Evolutionary conservation across 2,888 invertebrate genomes (phyloP), one percentile per base, ranked within the genome.

Genomic region (Acanthoscelides obtectus): DNA sequence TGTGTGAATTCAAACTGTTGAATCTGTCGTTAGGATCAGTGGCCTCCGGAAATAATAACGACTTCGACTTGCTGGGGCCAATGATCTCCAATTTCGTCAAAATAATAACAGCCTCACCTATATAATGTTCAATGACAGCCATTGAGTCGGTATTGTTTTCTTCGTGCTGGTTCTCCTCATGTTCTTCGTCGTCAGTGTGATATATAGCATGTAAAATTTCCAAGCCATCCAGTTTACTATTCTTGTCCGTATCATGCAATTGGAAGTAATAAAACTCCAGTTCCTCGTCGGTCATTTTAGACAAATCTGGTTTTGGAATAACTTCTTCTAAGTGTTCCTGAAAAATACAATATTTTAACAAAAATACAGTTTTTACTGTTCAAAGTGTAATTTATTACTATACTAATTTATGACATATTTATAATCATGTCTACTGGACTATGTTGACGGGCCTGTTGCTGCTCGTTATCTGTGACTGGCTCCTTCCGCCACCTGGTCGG

Each of bases 221-320:
- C 73, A 96, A 86, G 0, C 97, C 97, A 83, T 98, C 97, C 73
- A 98, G 86, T 80, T 92, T 93, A 0, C 92, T 93, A 83, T 98
- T 96, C 82, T 93, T 94, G 83, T 97, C 96, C 76, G 92, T 92
- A 83, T 98, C 98, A 80, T 98, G 98, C 20, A 93, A 87, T 87
- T 93, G 91, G 83, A 95, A 95, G 82, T 94, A 94, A 83, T 93
- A 92, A 81, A 94, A 94, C 83, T 94, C 94, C 80, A 95, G 83
- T 82, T 97, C 96, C 80, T 95, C 95, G 0, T 94, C 92, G 0
- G 92, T 89, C 93, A 97, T 92, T 75, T 90, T 90, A 0, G 91
- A 88, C 71, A 92, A 79, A 74, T 88, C 88, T n/a, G 88, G 86
- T 64, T 87, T 81, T 81, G 89, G 79, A 6, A 81, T 77, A n/a